These are phyloP conservation scores for Choreutis nemorana DNA, from an alignment of 2,888 invertebrate genomes.

Conservation along the genomic window DNA sequence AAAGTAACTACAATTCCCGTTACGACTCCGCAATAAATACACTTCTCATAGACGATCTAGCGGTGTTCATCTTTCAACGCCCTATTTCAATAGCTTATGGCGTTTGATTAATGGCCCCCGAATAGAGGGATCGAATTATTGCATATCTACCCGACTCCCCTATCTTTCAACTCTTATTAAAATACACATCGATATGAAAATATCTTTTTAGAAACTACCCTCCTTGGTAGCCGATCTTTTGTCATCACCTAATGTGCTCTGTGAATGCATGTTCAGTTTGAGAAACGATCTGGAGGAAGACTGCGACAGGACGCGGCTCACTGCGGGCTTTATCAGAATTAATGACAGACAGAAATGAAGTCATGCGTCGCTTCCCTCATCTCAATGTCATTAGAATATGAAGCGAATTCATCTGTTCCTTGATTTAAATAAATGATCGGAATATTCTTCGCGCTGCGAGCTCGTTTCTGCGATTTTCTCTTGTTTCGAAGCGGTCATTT, in stretches of 20 bases:
- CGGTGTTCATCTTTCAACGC: conserved; percentile 50
- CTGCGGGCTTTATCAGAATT: conserved; percentile 19
- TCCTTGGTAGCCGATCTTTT: conserved; percentile 16
- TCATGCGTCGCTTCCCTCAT: conserved; percentile 10
- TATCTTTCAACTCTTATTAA: conserved; percentile 21
- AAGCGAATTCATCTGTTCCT: no score
- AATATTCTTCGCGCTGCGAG: conserved; percentile 3
- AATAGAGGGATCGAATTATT: conserved; percentile 34
- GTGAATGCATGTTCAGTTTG: conserved; percentile 18
- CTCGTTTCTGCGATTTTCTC: conserved; percentile 4
- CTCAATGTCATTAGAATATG: conserved; percentile 8
- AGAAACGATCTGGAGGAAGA: conserved; percentile 11
- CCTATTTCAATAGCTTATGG: conserved; percentile 52
- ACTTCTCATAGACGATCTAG: conserved; percentile 44
- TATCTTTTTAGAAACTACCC: conserved; percentile 18
- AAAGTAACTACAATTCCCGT: neutral
- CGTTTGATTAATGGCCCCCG: conserved; percentile 54
- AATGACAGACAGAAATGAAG: conserved; percentile 15
- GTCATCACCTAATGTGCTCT: conserved; percentile 18
- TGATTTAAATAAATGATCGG: no score
- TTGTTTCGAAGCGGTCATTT: conserved; percentile 7
- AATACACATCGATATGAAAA: conserved; percentile 21
- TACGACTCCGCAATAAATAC: conserved; percentile 26
- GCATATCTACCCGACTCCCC: conserved; percentile 16
- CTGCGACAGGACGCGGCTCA: conserved; percentile 9